Evolutionary conservation across 1,140 invertebrate species (phyloP), one percentile per base, ranked within the genome.

Genomic region (Harpegnathos saltator): DNA sequence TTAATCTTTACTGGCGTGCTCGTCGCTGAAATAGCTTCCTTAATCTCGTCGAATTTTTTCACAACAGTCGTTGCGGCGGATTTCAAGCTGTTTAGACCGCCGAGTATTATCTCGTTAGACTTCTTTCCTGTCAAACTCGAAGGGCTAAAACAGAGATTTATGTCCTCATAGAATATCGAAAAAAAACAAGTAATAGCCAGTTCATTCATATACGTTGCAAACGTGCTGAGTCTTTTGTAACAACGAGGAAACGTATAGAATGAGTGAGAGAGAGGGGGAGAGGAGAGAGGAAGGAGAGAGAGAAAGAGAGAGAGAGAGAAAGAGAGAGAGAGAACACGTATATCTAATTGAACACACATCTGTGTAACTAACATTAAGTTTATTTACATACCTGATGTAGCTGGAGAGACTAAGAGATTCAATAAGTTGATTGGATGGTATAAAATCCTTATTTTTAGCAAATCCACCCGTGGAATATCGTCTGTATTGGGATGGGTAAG

Each of bases 1-100:
- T 94, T 94, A 1, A 95, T 95, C 93, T 98, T 98, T 5, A 97
- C 96, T 0, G 97, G 97, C 29, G 97, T 98, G n/a, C 96, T 97
- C 74, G 97, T 98, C 0, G 97, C 96, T 4, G 97, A 97, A 84
- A 99, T 98, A 14, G 97, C 98, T 92, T 98, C 98, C 92, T 98
- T 98, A 90, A 99, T 97, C 93, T 98, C 98, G 90, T 98, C 98
- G 81, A 98, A 97, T 92, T 98, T 99, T 88, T 98, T 98, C 15
- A 96, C 97, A 74, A 98, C 96, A 54, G 97, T 97, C 22, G 96
- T 98, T 1, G 98, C 97, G 0, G 98, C 98, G 44, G 96, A 97
- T 92, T 98, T 98, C 19, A 98, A 95, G 90, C 97, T 98, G 90
- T 97, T 98, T 22, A 98, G 94, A 48, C 97, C 97, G 24, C 97